Evolutionary conservation across 2,797 vertebrate genomes (phyloP), one percentile per base, ranked within the genome.

Genomic region (Emydoidea blandingii): DNA sequence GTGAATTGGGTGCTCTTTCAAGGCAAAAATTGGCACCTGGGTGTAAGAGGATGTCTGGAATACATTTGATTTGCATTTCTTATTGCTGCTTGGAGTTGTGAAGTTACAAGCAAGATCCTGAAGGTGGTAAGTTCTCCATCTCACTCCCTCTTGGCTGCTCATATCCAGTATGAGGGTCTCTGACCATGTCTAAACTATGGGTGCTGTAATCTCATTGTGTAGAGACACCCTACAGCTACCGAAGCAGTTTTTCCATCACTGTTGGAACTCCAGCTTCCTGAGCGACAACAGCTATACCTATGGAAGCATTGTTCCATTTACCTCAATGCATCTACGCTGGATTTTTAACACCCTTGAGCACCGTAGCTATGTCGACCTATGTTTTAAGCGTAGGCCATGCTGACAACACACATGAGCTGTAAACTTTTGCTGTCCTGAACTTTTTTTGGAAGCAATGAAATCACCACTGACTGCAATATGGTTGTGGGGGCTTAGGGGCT

Each of bases 41-140:
- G 2, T 92, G 7, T 34, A 50, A 59, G 9, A 85, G 50, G 14
- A 93, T 84, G 79, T 83, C 59, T 12, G 18, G 62, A 91, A 91
- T 9, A 89, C 15, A 80, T 86, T 79, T 79, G n/a, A 76, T 85
- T 83, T 85, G 72, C 6, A 29, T 0, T 0, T 3, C 11, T 34
- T 87, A 91, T 91, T 93, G 4, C 59, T 80, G 85, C 41, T 50
- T 93, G 50, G n/a, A 78, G 25, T 78, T 84, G 37, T 53, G 41
- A 88, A 72, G 44, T 78, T 49, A 47, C 25, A 78, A 47, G 41
- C 74, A 78, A 47, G 86, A 88, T 8, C 81, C 88, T 79, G n/a
- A 19, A 25, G 79, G 62, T 80, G 37, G 4, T 82, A 87, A 79
- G 9, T 14, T 65, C 4, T 5, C 91, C 81, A 91, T 37, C 50